phyloP scores from a whole-genome alignment of 2,888 invertebrate genomes.

The Ochropleura plecta region DNA sequence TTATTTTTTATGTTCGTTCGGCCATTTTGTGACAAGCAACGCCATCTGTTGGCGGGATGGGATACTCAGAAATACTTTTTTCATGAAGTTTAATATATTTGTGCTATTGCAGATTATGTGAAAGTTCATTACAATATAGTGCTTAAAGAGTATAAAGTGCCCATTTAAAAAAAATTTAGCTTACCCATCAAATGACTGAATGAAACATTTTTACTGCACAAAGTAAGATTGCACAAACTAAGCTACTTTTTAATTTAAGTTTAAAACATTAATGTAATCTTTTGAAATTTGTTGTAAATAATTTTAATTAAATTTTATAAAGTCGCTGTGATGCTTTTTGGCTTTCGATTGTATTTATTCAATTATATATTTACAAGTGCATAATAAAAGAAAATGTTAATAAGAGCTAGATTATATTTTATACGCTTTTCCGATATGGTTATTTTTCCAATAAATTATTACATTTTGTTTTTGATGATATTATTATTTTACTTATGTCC shows the following conservation, averaged over 20 bases:
- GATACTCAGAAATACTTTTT: slow-evolving; percentile 8
- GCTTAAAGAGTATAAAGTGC: neutral
- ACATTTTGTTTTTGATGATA: slow-evolving; percentile 72
- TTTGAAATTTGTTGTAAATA: slow-evolving; percentile 70
- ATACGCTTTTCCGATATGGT: slow-evolving; percentile 74
- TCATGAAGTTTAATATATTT: neutral
- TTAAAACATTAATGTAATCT: slow-evolving; percentile 48
- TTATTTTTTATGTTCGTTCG: slow-evolving; percentile 24
- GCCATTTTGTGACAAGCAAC: slow-evolving; percentile 30
- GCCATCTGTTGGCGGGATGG: slow-evolving; percentile 41
- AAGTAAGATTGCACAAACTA: slow-evolving; percentile 50
- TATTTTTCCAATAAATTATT: slow-evolving; percentile 82
- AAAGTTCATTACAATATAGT: neutral
- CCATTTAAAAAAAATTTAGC: neutral
- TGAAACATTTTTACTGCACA: slow-evolving; percentile 31
- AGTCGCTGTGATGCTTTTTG: slow-evolving; percentile 72
- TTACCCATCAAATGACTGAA: slow-evolving; percentile 26
- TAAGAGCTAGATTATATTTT: slow-evolving; percentile 74
- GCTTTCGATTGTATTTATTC: slow-evolving; percentile 67
- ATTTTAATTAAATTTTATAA: slow-evolving; percentile 63
- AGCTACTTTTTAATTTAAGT: slow-evolving; percentile 55
- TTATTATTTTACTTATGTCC: slow-evolving; percentile 56
- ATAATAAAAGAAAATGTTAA: slow-evolving; percentile 59
- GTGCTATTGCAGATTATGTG: neutral
- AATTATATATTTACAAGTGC: slow-evolving; percentile 47